A percentile compares a stretch with the other conserved stretches of the same genome.
Evolutionary conservation across 2,888 invertebrate genomes (phyloP).

Genomic region (Tryphoninae sp.): DNA sequence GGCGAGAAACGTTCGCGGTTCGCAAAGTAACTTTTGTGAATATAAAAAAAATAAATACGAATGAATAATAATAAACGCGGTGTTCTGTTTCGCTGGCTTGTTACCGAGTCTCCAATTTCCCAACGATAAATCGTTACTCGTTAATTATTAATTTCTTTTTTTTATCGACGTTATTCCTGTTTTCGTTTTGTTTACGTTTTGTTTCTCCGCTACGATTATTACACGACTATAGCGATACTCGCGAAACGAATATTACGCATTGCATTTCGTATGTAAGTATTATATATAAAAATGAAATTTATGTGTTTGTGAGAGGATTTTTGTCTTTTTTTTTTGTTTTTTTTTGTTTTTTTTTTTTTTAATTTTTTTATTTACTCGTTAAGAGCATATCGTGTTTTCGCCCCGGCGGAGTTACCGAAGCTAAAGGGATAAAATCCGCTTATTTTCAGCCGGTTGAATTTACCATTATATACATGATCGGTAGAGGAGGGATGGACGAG

Average conservation of each 20-base stretch:
- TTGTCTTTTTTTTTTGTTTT: too few relatives aligned
- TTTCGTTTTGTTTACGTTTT: neutral
- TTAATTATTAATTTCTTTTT: slow-evolving; percentile 4
- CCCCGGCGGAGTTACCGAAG: too few relatives aligned
- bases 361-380: slow-evolving; percentile 8
- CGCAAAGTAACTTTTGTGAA: neutral
- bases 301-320: too few relatives aligned
- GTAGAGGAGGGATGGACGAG: too few relatives aligned
- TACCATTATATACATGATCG: too few relatives aligned
- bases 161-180: neutral
- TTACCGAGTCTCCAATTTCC: neutral
- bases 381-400: slow-evolving; percentile 2
- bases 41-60: neutral
- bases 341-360: too few relatives aligned
- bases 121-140: neutral
- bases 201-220: too few relatives aligned
- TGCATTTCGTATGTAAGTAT: neutral
- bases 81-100: too few relatives aligned
- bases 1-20: slow-evolving; percentile 18
- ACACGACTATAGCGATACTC: neutral
- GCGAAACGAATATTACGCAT: neutral
- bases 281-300: too few relatives aligned
- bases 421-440: slow-evolving; percentile 7
- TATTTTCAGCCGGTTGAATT: neutral
- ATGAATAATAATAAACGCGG: neutral